Evolutionary conservation across 2,888 invertebrate genomes (phyloP).

Genomic region (Noctua janthina): DNA sequence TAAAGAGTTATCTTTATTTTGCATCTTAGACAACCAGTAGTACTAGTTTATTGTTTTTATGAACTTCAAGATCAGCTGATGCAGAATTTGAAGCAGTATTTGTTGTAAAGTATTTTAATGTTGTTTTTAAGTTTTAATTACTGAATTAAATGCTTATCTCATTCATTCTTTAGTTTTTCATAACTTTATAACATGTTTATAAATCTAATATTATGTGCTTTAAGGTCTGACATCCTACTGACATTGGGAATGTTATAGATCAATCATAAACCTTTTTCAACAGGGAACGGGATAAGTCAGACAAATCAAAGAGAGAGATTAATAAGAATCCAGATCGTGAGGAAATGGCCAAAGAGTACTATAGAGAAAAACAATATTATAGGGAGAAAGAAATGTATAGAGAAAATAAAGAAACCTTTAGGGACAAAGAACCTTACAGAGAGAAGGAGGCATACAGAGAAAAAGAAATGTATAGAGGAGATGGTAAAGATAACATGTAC

Average conservation of each 20-base stretch:
- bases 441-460: slow-evolving; percentile 79
- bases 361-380: slow-evolving; percentile 87
- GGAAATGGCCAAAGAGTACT: slow-evolving; percentile 87
- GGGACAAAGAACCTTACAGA: slow-evolving; percentile 81
- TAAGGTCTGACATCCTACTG: slow-evolving; percentile 78
- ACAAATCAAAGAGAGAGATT: slow-evolving; percentile 84
- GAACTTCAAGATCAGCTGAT: slow-evolving; percentile 30
- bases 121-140: slow-evolving; percentile 1
- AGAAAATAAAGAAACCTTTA: slow-evolving; percentile 80
- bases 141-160: slow-evolving; percentile 16
- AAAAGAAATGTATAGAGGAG: slow-evolving; percentile 77
- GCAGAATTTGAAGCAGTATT: slow-evolving; percentile 44
- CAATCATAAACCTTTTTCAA: slow-evolving; percentile 79
- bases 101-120: slow-evolving; percentile 8
- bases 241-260: slow-evolving; percentile 78
- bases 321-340: slow-evolving; percentile 84
- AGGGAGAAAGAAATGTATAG: slow-evolving; percentile 78
- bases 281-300: slow-evolving; percentile 88
- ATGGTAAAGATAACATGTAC: slow-evolving; percentile 70
- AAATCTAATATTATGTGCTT: slow-evolving; percentile 75
- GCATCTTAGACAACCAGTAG: slow-evolving; percentile 16
- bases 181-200: slow-evolving; percentile 59
- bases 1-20: slow-evolving; percentile 11
- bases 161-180: slow-evolving; percentile 10
- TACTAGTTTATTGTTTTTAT: slow-evolving; percentile 2